These are phyloP conservation scores for Ischnus inquisitorius DNA, from an alignment of 2,888 invertebrate species.

Conservation along the genomic window DNA sequence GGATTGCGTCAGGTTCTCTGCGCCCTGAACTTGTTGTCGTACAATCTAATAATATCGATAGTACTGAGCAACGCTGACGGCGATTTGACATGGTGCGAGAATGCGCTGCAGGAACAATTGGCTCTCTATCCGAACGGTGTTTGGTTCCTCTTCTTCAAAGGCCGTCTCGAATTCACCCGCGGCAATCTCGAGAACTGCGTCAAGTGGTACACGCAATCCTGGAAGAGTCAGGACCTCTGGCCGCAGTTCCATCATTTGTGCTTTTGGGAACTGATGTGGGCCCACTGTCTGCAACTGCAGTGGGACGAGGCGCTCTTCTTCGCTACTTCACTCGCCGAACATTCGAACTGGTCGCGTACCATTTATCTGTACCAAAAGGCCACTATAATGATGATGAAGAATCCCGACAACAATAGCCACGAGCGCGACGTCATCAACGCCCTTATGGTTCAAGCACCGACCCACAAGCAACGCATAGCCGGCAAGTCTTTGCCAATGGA, in stretches of 20 bases:
- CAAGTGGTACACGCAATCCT: slow-evolving; percentile 92
- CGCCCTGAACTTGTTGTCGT: slow-evolving; percentile 93
- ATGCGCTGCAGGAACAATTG: slow-evolving; percentile 91
- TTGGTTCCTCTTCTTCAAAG: slow-evolving; percentile 97
- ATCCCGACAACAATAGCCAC: slow-evolving; percentile 86
- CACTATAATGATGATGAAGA: slow-evolving; percentile 92
- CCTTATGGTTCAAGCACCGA: slow-evolving; percentile 92
- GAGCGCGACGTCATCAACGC: slow-evolving; percentile 87
- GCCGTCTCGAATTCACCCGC: slow-evolving; percentile 92
- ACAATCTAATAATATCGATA: slow-evolving; percentile 94
- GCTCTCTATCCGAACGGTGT: slow-evolving; percentile 93
- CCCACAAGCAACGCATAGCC: slow-evolving; percentile 95
- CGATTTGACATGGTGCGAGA: slow-evolving; percentile 91
- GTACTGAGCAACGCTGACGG: slow-evolving; percentile 93
- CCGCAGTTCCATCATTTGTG: slow-evolving; percentile 97
- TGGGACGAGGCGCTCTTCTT: slow-evolving; percentile 93
- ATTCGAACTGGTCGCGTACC: slow-evolving; percentile 96
- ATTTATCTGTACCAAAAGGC: slow-evolving; percentile 97
- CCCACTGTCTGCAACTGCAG: slow-evolving; percentile 90
- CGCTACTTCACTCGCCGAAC: slow-evolving; percentile 90
- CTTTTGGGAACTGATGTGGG: slow-evolving; percentile 98
- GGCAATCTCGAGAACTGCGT: slow-evolving; percentile 91
- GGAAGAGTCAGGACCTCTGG: slow-evolving; percentile 94
- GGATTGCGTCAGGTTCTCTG: slow-evolving; percentile 95
- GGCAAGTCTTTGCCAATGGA: slow-evolving; percentile 99